These are phyloP conservation scores for Neoascia interrupta DNA, from an alignment of 2,888 invertebrate species.

Conservation along the genomic window DNA sequence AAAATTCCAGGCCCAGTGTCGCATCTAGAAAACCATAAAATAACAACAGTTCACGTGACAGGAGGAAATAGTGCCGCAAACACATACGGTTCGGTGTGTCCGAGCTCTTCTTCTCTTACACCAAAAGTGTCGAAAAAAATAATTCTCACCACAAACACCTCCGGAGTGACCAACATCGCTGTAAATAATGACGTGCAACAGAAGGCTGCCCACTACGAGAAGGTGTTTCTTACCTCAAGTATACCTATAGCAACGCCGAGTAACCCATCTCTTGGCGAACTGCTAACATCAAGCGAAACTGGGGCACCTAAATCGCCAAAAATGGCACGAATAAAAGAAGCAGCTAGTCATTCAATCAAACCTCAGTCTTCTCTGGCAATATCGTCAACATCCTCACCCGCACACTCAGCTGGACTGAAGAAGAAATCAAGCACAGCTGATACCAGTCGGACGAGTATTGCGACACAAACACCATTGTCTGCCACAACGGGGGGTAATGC, in stretches of 20 bases:
- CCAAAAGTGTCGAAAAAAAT: slow-evolving; percentile 77
- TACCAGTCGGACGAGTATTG: slow-evolving; percentile 50
- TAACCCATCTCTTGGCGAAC: slow-evolving; percentile 7
- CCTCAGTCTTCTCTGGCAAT: slow-evolving; percentile 22
- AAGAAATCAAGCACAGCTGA: slow-evolving; percentile 33
- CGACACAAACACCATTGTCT: slow-evolving; percentile 45
- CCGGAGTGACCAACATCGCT: slow-evolving; percentile 78
- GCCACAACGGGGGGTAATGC: slow-evolving; percentile 1
- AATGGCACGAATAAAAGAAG: slow-evolving; percentile 48
- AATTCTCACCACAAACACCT: slow-evolving; percentile 77
- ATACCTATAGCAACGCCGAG: slow-evolving; percentile 70
- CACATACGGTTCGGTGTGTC: slow-evolving; percentile 64
- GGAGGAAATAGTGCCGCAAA: slow-evolving; percentile 65
- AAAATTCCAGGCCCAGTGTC: slow-evolving; percentile 64
- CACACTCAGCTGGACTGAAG: slow-evolving; percentile 53
- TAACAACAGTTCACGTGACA: slow-evolving; percentile 77
- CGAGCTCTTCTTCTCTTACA: slow-evolving; percentile 70
- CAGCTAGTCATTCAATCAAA: slow-evolving; percentile 51
- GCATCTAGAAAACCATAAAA: slow-evolving; percentile 72
- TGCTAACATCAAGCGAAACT: slow-evolving; percentile 26
- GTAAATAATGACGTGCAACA: slow-evolving; percentile 74
- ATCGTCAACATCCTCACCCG: slow-evolving; percentile 34
- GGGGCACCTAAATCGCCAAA: slow-evolving; percentile 39
- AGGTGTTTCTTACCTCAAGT: slow-evolving; percentile 77
- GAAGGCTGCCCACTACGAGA: slow-evolving; percentile 75